These are phyloP conservation scores for Druon quercuslanigerum DNA, from an alignment of 1,140 invertebrate species.

Conservation along the genomic window DNA sequence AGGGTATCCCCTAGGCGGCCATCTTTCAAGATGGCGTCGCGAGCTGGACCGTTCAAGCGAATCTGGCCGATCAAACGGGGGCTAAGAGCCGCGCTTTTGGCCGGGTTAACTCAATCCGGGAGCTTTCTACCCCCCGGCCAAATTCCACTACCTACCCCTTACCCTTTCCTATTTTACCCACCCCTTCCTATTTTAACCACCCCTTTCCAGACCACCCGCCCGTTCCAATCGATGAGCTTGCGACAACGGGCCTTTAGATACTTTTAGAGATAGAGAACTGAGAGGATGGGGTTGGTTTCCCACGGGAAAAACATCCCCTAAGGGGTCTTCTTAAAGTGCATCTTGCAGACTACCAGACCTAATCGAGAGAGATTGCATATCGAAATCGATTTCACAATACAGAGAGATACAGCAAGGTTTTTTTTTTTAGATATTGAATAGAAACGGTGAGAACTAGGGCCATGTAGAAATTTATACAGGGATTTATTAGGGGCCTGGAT, in stretches of 20 bases:
- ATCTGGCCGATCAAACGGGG: constrained; percentile 75
- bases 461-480: no score
- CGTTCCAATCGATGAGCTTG: constrained; percentile 71
- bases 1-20: constrained; percentile 46
- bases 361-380: not conserved
- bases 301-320: constrained; percentile 42
- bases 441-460: no score
- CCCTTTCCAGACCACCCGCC: constrained; percentile 50
- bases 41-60: constrained; percentile 70
- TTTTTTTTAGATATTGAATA: no score
- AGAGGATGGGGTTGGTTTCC: constrained; percentile 35
- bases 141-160: constrained; percentile 34
- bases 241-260: constrained; percentile 56
- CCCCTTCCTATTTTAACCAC: not conserved
- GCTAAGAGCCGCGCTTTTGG: constrained; percentile 73
- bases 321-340: constrained; percentile 50
- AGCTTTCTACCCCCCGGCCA: constrained; percentile 54
- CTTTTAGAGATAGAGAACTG: constrained; percentile 42
- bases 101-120: constrained; percentile 72
- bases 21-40: constrained; percentile 61
- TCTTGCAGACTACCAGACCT: constrained; percentile 6
- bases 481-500: no score
- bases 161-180: not conserved
- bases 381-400: not conserved
- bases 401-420: no score